These are phyloP conservation scores for Sebastes diaconus DNA, from an alignment of 2,797 vertebrate species.

Conservation along the genomic window DNA sequence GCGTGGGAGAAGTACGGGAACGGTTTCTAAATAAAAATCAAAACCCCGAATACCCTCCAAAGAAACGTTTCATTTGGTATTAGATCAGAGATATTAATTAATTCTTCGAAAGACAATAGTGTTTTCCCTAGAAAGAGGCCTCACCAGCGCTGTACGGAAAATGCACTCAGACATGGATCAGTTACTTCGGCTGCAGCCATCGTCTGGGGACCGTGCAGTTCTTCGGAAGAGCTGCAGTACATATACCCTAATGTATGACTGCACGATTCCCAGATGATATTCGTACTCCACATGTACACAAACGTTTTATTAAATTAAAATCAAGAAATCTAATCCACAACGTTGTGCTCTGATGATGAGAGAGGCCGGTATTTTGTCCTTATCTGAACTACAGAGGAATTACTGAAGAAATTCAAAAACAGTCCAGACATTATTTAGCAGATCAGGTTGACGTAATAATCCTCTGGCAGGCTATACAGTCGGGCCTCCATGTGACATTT, in stretches of 20 bases:
- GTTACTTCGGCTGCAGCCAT: slow-evolving; percentile 60
- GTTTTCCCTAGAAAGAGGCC: slow-evolving; percentile 63
- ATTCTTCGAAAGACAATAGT: slow-evolving; percentile 45
- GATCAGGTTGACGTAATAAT: slow-evolving; percentile 33
- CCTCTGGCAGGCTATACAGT: slow-evolving; percentile 2
- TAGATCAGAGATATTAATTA: slow-evolving; percentile 37
- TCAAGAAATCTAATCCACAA: background rate
- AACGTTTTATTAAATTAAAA: slow-evolving; percentile 4
- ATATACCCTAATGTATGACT: slow-evolving; percentile 51
- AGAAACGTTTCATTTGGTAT: slow-evolving; percentile 34
- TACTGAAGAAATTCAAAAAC: background rate
- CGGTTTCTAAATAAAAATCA: slow-evolving; percentile 5
- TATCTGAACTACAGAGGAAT: background rate
- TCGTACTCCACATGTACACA: background rate
- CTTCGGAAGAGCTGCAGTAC: slow-evolving; percentile 55
- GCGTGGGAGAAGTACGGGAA: background rate
- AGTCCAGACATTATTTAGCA: slow-evolving; percentile 18
- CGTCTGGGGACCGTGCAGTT: slow-evolving; percentile 35
- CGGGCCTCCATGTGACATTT: slow-evolving; percentile 26
- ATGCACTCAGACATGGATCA: slow-evolving; percentile 68
- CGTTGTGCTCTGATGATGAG: background rate
- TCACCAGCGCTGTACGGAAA: slow-evolving; percentile 60
- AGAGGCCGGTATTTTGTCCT: background rate
- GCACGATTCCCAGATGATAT: slow-evolving; percentile 28
- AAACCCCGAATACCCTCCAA: slow-evolving; percentile 16